Conservation (phyloP, 2,113 vertebrate genomes). For the Nycticorax nycticorax region DNA sequence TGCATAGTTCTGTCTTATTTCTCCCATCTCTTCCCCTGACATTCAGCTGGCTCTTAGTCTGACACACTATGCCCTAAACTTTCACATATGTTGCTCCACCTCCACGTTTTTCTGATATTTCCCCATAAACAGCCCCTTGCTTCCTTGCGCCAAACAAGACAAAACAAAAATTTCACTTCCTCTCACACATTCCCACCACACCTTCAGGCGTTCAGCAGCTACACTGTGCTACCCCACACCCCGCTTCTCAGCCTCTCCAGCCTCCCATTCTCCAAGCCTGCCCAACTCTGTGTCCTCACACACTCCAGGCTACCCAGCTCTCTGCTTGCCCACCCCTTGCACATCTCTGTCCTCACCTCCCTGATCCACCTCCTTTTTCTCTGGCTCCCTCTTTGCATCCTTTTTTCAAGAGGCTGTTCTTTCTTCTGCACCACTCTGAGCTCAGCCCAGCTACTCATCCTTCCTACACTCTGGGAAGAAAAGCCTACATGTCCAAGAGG, state of each 20-base stretch:
- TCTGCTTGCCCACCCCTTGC: background rate
- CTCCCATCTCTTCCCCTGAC: background rate
- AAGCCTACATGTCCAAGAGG: background rate
- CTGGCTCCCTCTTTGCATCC: background rate
- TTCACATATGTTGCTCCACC: background rate
- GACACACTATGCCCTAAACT: background rate
- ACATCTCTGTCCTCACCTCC: background rate
- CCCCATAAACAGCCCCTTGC: background rate
- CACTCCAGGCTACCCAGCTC: background rate
- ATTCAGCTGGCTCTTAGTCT: background rate
- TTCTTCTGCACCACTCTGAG: background rate
- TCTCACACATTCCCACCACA: background rate
- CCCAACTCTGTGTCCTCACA: accelerated
- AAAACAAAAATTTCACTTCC: background rate
- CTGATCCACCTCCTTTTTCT: background rate
- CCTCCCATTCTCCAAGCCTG: background rate
- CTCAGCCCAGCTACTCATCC: background rate
- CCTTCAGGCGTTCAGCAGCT: background rate
- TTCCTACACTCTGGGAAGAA: background rate
- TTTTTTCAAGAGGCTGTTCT: background rate
- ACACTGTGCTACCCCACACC: background rate
- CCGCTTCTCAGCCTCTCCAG: background rate
- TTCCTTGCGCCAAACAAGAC: background rate
- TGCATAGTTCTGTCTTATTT: background rate
- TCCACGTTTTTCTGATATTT: background rate